Base-by-base conservation (phyloP, 2,888 invertebrate genomes). In the Platycnemis pennipes region DNA sequence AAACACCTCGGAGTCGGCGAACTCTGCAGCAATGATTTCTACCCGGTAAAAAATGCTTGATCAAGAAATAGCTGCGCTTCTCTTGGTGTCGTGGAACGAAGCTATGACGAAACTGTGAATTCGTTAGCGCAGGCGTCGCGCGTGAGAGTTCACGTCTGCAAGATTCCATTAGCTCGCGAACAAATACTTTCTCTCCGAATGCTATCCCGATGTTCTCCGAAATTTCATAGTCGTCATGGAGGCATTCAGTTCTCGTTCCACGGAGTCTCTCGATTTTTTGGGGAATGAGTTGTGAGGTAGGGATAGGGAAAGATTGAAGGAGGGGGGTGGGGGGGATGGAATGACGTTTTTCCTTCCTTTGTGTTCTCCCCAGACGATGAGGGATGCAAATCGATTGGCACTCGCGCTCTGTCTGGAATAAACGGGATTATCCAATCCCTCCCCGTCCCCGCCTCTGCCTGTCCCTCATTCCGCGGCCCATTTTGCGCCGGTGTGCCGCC, bases 381-480 rank as follows among this genome's bases (percentile, higher is more conserved):
- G 69, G 91, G 91, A 91, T 91, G 91, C 63, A 91, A 91, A 91
- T 91, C 91, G 91, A 91, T 91, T 91, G 91, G 91, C 91, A 91
- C 53, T 89, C 89, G 89, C 89, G 63, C 91, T 91, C 91, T 91
- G 91, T 91, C 91, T 91, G 91, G 63, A 63, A 91, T 91, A 91
- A 91, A 91, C 91, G 91, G 91, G 91, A 91, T 91, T 91, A 91
- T 91, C 89, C 89, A 89, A 56, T 63, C 91, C 89, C 46, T 37
- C 37, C 42, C 53, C 89, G 56, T 46, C 53, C 86, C 22, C 86
- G 11, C 91, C 91, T n/a, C 22, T 63, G 22, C 44, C 56, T 7
- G 44, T 63, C 91, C 44, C 91, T 63, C 56, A 56, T 56, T 22
- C 89, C 49, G 56, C 42, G 44, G 44, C 44, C 26, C n/a, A n/a